A percentile compares a stretch with the other conserved stretches of the same genome.
Conservation (phyloP, 2,888 invertebrate genomes). For the Nudaria mundana region DNA sequence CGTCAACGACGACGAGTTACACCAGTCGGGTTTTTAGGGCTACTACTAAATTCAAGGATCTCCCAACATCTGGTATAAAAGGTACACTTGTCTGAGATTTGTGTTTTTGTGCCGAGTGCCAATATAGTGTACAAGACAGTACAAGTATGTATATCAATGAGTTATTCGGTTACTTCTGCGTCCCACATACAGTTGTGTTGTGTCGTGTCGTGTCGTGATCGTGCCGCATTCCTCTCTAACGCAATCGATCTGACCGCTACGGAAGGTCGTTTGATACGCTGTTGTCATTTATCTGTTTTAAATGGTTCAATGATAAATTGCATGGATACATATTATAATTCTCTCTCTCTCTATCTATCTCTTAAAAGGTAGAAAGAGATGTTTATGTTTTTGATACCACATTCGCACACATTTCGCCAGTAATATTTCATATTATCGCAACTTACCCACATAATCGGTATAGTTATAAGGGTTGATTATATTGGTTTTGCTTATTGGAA, state of each 20-base stretch:
- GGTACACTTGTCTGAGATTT: no score
- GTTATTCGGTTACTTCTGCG: slow-evolving; percentile 43
- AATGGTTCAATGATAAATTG: slow-evolving; percentile 9
- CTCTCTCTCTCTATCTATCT: neutral
- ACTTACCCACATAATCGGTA: no score
- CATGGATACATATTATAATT: no score
- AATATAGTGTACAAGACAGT: slow-evolving; percentile 27
- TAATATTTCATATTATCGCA: no score
- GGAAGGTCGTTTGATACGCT: slow-evolving; percentile 48
- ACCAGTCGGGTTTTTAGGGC: no score
- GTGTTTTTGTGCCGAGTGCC: slow-evolving; percentile 25
- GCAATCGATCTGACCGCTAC: slow-evolving; percentile 53
- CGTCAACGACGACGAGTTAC: no score
- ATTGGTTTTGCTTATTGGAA: no score
- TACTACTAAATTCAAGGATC: no score
- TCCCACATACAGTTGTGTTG: slow-evolving; percentile 50
- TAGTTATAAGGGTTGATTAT: no score
- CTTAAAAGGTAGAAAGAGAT: neutral
- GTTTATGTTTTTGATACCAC: no score
- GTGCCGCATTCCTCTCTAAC: slow-evolving; percentile 61
- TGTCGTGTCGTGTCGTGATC: slow-evolving; percentile 52
- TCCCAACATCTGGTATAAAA: no score
- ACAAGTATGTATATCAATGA: slow-evolving; percentile 42
- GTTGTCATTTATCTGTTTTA: slow-evolving; percentile 27
- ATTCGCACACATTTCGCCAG: no score